Percentiles rank a stretch among this genome's conserved stretches.
Conservation (phyloP, 2,797 vertebrate species). For the Chrysocyon brachyurus region DNA sequence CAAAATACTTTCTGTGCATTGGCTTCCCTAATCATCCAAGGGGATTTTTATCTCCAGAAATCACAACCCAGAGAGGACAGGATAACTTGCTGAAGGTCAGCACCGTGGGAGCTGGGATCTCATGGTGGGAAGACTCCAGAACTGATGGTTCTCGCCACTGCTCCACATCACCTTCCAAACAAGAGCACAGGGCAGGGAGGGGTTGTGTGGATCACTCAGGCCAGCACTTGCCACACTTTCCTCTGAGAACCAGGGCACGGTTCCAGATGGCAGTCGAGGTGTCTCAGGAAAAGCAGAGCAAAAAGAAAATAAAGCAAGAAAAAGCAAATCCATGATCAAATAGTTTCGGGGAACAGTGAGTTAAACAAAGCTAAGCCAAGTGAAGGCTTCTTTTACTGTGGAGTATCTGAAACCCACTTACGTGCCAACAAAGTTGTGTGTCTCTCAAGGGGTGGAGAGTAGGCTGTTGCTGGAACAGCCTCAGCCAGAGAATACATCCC, state of each 20-base stretch:
- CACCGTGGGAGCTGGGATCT: too few species aligned
- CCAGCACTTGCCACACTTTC: accelerated
- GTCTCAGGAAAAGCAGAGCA: not conserved
- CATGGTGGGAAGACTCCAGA: not conserved
- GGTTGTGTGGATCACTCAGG: not conserved
- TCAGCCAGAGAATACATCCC: not conserved
- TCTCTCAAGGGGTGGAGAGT: not conserved
- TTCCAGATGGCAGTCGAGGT: not conserved
- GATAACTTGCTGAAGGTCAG: not conserved
- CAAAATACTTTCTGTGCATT: not conserved
- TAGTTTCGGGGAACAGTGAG: not conserved
- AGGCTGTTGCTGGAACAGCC: not conserved
- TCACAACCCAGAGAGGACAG: not conserved
- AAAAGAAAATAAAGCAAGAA: not conserved
- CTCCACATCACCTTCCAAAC: not conserved
- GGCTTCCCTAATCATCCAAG: not conserved
- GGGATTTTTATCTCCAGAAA: not conserved
- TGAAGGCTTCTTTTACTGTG: not conserved
- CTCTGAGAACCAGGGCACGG: not conserved
- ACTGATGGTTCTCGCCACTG: not conserved
- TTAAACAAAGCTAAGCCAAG: not conserved
- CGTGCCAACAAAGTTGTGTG: not conserved
- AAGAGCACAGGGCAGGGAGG: not conserved
- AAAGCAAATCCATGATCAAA: not conserved
- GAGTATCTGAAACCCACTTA: not conserved